Conservation (phyloP, 1,140 invertebrate genomes). For the Achroia grisella region DNA sequence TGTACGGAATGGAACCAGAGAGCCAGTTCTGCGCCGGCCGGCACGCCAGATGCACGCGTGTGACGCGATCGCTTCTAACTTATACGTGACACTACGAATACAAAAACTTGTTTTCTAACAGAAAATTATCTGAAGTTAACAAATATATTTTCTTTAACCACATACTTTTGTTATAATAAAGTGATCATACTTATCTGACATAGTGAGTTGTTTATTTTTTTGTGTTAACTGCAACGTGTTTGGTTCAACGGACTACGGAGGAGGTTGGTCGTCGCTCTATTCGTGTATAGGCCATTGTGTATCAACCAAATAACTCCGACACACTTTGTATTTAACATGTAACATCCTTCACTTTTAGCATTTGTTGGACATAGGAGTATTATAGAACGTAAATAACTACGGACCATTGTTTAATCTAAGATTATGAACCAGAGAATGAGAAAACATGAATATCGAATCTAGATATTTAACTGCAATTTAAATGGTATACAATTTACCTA, state of each 20-base stretch:
- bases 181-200: conserved; percentile 30
- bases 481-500: no score
- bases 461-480: no score
- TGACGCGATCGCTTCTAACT: conserved; percentile 39
- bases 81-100: conserved; percentile 50
- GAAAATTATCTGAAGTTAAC: conserved; percentile 6
- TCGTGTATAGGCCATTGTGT: conserved; percentile 52
- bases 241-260: conserved; percentile 67
- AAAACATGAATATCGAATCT: no score
- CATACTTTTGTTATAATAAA: conserved; percentile 22
- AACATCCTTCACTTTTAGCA: no score
- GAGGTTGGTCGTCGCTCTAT: conserved; percentile 61
- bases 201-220: conserved; percentile 60
- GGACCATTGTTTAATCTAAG: no score
- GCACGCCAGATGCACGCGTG: conserved; percentile 50
- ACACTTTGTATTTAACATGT: conserved; percentile 13
- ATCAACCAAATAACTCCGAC: conserved; percentile 52
- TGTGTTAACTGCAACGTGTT: conserved; percentile 68
- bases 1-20: conserved; percentile 57
- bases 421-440: no score
- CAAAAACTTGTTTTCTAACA: conserved; percentile 41
- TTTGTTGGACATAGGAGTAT: no score
- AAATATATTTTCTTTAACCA: conserved; percentile 19
- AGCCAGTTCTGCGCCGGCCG: conserved; percentile 67
- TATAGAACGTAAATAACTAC: no score